Evolutionary conservation across 2,888 invertebrate genomes (phyloP).

Genomic region (Cryptus armator): DNA sequence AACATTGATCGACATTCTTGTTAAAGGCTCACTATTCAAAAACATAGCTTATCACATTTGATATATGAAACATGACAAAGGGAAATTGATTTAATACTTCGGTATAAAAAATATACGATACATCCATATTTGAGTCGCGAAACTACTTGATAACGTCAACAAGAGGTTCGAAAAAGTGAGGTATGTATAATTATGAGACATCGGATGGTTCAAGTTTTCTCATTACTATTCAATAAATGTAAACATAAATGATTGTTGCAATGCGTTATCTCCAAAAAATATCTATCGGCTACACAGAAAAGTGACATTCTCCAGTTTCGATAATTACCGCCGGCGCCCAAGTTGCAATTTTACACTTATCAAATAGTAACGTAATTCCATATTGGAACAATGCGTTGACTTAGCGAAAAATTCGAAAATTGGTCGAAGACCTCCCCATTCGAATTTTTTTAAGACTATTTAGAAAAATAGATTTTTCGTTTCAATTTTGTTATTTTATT

Average conservation of each 20-base stretch:
- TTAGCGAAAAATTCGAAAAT: background rate
- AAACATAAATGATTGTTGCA: no score
- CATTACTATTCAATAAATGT: no score
- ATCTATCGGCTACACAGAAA: no score
- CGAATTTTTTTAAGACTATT: background rate
- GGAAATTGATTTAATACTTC: constrained; percentile 16
- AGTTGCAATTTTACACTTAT: constrained; percentile 6
- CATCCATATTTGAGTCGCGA: background rate
- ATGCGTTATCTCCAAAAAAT: no score
- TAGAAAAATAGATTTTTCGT: background rate
- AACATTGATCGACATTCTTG: constrained; percentile 5
- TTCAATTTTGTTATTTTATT: background rate
- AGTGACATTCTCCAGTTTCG: background rate
- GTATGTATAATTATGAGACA: no score
- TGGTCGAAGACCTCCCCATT: background rate
- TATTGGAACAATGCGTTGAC: background rate
- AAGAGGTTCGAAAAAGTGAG: no score
- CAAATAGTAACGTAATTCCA: background rate
- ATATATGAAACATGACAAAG: background rate
- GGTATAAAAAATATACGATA: constrained; percentile 24
- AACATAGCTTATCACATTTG: background rate
- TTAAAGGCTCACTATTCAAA: constrained; percentile 46
- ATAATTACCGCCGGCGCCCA: background rate
- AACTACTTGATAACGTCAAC: no score
- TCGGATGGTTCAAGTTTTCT: no score